Base-by-base conservation (phyloP, 2,888 invertebrate species). In the Ferrisia virgata region DNA sequence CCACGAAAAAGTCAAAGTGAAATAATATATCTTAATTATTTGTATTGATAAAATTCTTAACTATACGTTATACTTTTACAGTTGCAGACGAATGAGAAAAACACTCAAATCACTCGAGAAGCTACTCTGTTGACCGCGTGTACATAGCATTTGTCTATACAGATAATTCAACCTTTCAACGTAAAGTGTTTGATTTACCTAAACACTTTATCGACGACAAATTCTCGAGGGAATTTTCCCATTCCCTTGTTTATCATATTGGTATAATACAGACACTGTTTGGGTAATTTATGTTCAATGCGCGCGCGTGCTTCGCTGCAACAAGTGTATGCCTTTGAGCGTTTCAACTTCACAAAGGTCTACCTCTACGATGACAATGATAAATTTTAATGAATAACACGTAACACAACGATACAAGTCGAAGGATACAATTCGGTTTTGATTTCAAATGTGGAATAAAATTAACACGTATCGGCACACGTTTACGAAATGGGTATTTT, bases 311-410 rank as follows among this genome's bases (percentile, higher is more conserved):
- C 58, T 58, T 25, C n/a, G 5, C 72, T 18, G 72, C 72, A 76
- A 76, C 72, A 76, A 76, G 72, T 76, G 72, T 76, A 76, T 76
- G 72, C 72, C 72, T 76, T 76, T 76, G 36, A 76, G 72, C 72
- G 18, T 9, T 76, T 33, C 36, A 76, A 76, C n/a, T 36, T 76
- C 25, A n/a, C 36, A 28, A 25, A 36, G 72, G 36, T 36, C 18
- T 36, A 76, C 11, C 36, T 53, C 53, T 53, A 13, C 53, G 53
- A 53, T 22, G 53, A 53, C 53, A 22, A 22, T 53, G 13, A 36
- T 76, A 36, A 76, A 76, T 76, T 76, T 76, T 36, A 76, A 76
- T 72, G 15, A 72, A 72, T 11, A 72, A n/a, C 5, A 33, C 9
- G 33, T 15, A 53, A n/a, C 4, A n/a, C 22, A 25, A 64, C 18